A percentile compares a stretch with the other conserved stretches of the same genome.
Evolutionary conservation across 1,140 invertebrate genomes (phyloP).

Genomic region (Drosophila sturtevanti): DNA sequence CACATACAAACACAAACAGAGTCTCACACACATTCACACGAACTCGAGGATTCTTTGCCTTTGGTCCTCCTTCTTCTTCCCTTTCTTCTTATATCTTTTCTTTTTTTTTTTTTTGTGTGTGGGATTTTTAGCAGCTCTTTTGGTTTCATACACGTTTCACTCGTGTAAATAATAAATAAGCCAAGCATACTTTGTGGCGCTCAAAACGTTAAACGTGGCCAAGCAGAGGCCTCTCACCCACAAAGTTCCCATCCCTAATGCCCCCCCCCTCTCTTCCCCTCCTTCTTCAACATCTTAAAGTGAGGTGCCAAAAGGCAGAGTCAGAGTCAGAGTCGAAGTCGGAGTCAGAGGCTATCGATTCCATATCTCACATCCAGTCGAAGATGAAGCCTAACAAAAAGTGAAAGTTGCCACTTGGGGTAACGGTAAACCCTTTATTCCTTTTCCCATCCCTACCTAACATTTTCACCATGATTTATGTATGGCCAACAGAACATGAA

Average conservation of each 20-base stretch:
- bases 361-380: slow-evolving; percentile 54
- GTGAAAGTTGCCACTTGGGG: slow-evolving; percentile 71
- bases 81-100: slow-evolving; percentile 17
- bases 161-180: slow-evolving; percentile 81
- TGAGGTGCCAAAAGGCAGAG: slow-evolving; percentile 29
- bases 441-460: neutral
- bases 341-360: slow-evolving; percentile 60
- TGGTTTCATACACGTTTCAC: slow-evolving; percentile 74
- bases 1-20: slow-evolving; percentile 28
- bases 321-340: neutral
- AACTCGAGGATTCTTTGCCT: slow-evolving; percentile 17
- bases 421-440: slow-evolving; percentile 56
- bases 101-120: slow-evolving; percentile 9
- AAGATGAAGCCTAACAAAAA: slow-evolving; percentile 53
- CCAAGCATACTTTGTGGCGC: slow-evolving; percentile 74
- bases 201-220: slow-evolving; percentile 57
- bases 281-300: slow-evolving; percentile 20
- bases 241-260: no score
- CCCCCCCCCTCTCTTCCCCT: neutral
- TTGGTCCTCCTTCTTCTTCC: slow-evolving; percentile 14
- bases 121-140: slow-evolving; percentile 57
- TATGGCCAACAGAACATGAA: slow-evolving; percentile 47
- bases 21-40: slow-evolving; percentile 18
- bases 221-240: neutral
- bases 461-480: slow-evolving; percentile 64